These are phyloP conservation scores for Pocillopora damicornis DNA, from an alignment of 64 coral and sea anemone genomes.

Conservation along the genomic window DNA sequence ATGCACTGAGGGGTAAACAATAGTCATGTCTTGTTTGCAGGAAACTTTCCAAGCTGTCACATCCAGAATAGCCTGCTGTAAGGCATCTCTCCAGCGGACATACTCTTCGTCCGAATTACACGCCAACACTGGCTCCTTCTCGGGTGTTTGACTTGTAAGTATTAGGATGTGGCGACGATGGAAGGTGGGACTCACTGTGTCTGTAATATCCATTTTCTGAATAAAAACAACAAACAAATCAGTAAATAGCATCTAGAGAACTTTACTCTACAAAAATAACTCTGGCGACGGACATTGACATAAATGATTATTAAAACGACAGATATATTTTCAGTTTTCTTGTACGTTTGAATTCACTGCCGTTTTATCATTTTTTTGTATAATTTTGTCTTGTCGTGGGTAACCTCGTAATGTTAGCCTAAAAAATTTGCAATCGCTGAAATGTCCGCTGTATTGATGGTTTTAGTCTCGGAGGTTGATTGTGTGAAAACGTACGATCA, in stretches of 20 bases:
- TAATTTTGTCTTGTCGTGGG: too few species aligned
- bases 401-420: too few species aligned
- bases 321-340: too few species aligned
- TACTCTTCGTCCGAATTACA: constrained; percentile 59
- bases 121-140: constrained; percentile 85
- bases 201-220: constrained; percentile 80
- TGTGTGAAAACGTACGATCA: too few species aligned
- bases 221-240: neutral
- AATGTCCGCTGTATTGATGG: too few species aligned
- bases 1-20: constrained; percentile 62
- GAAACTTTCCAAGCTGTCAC: constrained; percentile 74
- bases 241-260: neutral
- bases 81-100: constrained; percentile 68
- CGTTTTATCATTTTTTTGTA: too few species aligned
- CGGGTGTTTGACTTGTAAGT: constrained; percentile 67
- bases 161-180: constrained; percentile 72
- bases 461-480: too few species aligned
- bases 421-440: too few species aligned
- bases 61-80: constrained; percentile 52
- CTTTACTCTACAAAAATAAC: neutral
- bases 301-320: too few species aligned
- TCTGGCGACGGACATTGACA: too few species aligned
- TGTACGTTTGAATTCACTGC: too few species aligned
- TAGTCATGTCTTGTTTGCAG: constrained; percentile 72
- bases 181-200: constrained; percentile 64